These are phyloP conservation scores for Alaudala cheleensis DNA, from an alignment of 2,113 vertebrate species.

Conservation along the genomic window DNA sequence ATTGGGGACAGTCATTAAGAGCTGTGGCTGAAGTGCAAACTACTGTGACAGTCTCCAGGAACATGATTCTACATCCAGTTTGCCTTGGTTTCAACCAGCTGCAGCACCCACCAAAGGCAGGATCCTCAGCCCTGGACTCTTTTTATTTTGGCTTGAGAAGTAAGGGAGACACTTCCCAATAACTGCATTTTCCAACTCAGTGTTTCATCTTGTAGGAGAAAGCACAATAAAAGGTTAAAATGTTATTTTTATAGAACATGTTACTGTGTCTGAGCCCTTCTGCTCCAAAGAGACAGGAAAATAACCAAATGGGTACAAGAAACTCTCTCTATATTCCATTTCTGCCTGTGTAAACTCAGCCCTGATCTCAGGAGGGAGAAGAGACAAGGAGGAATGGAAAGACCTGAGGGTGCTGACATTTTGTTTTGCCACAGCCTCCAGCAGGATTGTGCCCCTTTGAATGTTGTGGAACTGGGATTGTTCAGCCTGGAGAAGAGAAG, in stretches of 20 bases:
- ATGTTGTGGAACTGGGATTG: neutral
- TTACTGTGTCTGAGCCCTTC: neutral
- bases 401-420: neutral
- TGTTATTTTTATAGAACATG: neutral
- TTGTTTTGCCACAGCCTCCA: neutral
- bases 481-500: neutral
- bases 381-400: neutral
- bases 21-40: neutral
- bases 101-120: neutral
- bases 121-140: neutral
- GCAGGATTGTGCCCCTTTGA: neutral
- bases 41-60: neutral
- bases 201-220: neutral
- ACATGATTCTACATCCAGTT: neutral
- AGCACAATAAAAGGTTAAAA: neutral
- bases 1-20: neutral
- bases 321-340: neutral
- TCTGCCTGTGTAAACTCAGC: neutral
- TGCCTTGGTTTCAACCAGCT: neutral
- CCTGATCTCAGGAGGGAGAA: neutral
- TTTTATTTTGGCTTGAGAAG: neutral
- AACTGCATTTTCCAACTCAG: neutral
- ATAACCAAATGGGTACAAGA: neutral
- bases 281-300: neutral
- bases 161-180: neutral